A percentile compares a stretch with the other conserved stretches of the same genome.
phyloP scores from a whole-genome alignment of 2,113 vertebrate species.

The Corythornis madagascariensis region DNA sequence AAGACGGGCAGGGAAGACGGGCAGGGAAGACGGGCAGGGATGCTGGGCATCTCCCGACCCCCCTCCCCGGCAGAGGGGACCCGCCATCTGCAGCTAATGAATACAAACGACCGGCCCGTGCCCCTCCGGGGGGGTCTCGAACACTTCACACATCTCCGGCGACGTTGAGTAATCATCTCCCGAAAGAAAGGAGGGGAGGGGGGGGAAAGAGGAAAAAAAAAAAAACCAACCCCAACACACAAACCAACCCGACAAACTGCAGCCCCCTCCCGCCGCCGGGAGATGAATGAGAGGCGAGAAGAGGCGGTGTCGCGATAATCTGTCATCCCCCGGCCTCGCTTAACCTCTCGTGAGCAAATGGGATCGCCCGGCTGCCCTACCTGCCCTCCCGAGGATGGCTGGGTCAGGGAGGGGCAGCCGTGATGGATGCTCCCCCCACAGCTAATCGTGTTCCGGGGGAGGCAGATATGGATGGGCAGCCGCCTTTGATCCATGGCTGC shows the following conservation, averaged over 20 bases:
- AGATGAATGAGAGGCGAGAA: slow-evolving; percentile 35
- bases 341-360: slow-evolving; percentile 27
- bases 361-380: neutral
- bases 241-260: too few relatives aligned
- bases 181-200: neutral
- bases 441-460: neutral
- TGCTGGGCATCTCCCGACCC: neutral
- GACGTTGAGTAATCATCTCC: slow-evolving; percentile 60
- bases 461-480: slow-evolving; percentile 69
- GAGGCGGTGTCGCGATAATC: neutral
- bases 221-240: too few relatives aligned
- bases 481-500: slow-evolving; percentile 68
- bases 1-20: too few relatives aligned
- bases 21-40: too few relatives aligned
- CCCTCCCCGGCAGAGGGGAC: neutral
- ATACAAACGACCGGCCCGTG: slow-evolving; percentile 48
- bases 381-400: neutral
- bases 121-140: slow-evolving; percentile 48
- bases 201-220: too few relatives aligned
- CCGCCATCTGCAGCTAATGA: slow-evolving; percentile 12
- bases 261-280: neutral
- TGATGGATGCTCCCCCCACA: neutral
- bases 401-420: slow-evolving; percentile 25
- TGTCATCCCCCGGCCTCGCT: neutral
- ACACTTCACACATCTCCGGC: neutral